Evolutionary conservation across 2,113 vertebrate species (phyloP), one percentile per base, ranked within the genome.

Genomic region (Muntiacus reevesi): DNA sequence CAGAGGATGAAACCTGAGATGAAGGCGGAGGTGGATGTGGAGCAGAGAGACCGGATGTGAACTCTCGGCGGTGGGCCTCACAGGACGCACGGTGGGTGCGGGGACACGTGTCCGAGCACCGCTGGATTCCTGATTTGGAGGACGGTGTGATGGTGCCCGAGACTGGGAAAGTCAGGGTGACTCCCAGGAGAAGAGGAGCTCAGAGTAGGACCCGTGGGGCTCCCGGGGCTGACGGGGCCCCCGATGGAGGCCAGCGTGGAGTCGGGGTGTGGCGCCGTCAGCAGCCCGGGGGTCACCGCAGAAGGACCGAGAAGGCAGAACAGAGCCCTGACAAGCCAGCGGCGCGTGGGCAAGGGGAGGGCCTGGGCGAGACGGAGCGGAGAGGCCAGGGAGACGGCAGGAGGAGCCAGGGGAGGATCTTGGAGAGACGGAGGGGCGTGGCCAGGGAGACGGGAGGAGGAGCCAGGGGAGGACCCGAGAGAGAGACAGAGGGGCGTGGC

Each of bases 1-100:
- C 33, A 23, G 67, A 21, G 67, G 87, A 1, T 13, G 36, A 30
- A 12, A 1, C 23, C 17, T 30, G 28, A 2, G 1, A 15, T 8
- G 12, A n/a, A 47, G 33, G 2, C 54, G 7, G 30, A 10, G 13
- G 14, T 1, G 6, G 13, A 8, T 0, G 14, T n/a, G 30, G 21
- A 27, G 21, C 27, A 2, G 43, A 25, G 28, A 30, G 7, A 7
- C 28, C 5, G 0, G 33, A 13, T 16, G 30, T 6, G 86, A 67
- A 3, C 33, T 17, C 25, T 10, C 7, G 1, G 14, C 36, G 52
- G 19, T 2, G 0, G 40, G 21, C 2, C 19, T 45, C 13, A 0
- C 2, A 57, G 10, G 71, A 21, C 4, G 0, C 21, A 7, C 11
- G 40, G 36, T 16, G 4, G 11, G 11, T 8, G 7, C 1, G 7